phyloP scores from a whole-genome alignment of 2,888 invertebrate species.

The Andrena haemorrhoa region DNA sequence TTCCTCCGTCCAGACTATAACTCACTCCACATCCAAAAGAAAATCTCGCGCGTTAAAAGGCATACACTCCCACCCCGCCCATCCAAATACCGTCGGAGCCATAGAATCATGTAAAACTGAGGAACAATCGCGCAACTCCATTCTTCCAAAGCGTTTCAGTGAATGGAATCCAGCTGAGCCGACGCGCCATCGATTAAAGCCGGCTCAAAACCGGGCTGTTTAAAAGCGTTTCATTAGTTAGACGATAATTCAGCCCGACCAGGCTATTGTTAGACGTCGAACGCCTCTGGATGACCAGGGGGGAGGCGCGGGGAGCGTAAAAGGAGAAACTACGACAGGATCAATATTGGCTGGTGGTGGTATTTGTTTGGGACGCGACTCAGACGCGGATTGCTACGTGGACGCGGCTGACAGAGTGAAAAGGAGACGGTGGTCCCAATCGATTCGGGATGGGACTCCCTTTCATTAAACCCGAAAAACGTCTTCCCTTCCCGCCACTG shows the following conservation, averaged over 20 bases:
- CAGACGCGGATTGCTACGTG: slow-evolving; percentile 65
- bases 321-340: slow-evolving; percentile 61
- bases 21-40: too few relatives aligned
- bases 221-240: slow-evolving; percentile 60
- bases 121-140: background rate
- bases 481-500: slow-evolving; percentile 30
- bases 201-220: slow-evolving; percentile 42
- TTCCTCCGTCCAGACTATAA: too few relatives aligned
- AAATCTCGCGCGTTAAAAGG: too few relatives aligned
- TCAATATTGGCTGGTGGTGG: slow-evolving; percentile 74
- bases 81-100: too few relatives aligned
- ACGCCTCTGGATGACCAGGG: slow-evolving; percentile 39
- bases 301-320: slow-evolving; percentile 62
- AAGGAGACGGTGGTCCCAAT: slow-evolving; percentile 64
- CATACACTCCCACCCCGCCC: too few relatives aligned
- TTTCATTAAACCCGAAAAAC: slow-evolving; percentile 69
- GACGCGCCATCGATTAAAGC: slow-evolving; percentile 2
- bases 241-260: slow-evolving; percentile 52
- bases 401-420: slow-evolving; percentile 56
- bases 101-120: background rate
- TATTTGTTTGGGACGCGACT: slow-evolving; percentile 75
- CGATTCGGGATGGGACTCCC: slow-evolving; percentile 64
- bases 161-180: background rate
- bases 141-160: background rate
- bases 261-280: slow-evolving; percentile 52